Percentiles rank a stretch among this genome's conserved stretches.
Evolutionary conservation across 2,888 invertebrate genomes (phyloP).

Genomic region (Cephalotes varians): DNA sequence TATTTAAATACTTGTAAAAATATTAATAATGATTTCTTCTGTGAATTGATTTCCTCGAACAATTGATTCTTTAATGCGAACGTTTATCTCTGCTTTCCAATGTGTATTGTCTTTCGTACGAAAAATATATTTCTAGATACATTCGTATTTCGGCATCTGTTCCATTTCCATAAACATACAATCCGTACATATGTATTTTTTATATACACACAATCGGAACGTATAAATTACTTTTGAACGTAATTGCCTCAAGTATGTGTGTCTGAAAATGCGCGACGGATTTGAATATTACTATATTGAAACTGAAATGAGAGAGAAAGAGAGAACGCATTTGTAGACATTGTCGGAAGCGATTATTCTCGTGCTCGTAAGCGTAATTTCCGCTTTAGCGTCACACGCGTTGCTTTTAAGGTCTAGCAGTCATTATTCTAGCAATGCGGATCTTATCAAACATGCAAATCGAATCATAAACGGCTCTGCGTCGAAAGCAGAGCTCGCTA

Average conservation of each 20-base stretch:
- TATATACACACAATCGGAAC: background rate
- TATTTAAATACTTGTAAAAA: constrained; percentile 49
- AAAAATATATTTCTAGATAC: background rate
- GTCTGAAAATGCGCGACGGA: background rate
- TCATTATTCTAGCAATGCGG: constrained; percentile 63
- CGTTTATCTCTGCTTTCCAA: background rate
- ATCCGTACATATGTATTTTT: background rate
- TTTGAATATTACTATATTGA: constrained; percentile 18
- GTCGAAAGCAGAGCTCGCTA: constrained; percentile 19
- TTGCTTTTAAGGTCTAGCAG: constrained; percentile 63
- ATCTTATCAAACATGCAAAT: constrained; percentile 68
- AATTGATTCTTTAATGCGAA: background rate
- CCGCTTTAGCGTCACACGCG: constrained; percentile 51
- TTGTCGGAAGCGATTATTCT: constrained; percentile 47
- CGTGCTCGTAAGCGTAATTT: constrained; percentile 53
- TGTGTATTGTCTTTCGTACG: background rate
- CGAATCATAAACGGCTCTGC: constrained; percentile 60
- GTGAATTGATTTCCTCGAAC: background rate
- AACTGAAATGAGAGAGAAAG: constrained; percentile 6
- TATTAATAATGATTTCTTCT: constrained; percentile 45
- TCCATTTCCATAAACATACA: background rate
- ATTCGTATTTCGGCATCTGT: background rate
- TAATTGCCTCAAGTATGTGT: background rate
- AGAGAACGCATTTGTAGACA: constrained; percentile 27
- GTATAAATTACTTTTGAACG: background rate